Base-by-base conservation (phyloP, 2,888 invertebrate species). In the Xestia c-nigrum region DNA sequence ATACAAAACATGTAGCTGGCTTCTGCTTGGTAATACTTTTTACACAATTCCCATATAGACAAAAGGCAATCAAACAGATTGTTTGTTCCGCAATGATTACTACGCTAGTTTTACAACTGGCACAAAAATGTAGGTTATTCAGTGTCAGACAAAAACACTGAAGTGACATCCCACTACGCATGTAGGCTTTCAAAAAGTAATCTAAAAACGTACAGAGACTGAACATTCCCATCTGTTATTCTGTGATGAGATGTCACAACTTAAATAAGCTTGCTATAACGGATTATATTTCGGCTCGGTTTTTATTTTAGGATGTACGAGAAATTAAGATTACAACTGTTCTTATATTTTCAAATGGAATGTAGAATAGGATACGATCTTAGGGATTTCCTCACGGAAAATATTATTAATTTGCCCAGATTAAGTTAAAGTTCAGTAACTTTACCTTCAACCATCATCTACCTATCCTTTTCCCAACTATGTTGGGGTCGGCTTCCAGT, bases 231-330 rank as follows among this genome's bases (percentile, higher is more conserved):
- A 76, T 83, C 70, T 79, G 75, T 72, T 67, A 67, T 72, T 57
- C 72, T 71, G 71, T 83, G 84, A 73, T 83, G 70, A 73, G 70
- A 73, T 65, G 84, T 76, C 76, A 73, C 73, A 64, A 83, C 72
- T 74, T 59, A 71, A 81, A 81, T 80, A 81, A 70, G 81, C 70
- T 55, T 40, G 75, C 46, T 80, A 19, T 81, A 50, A 66, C 59
- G 75, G 68, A 69, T 75, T 80, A 61, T 52, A 50, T 61, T 55
- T 66, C 46, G 47, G 19, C 47, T 47, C n/a, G 38, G 10, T 31
- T 50, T 81, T 57, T 61, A 61, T 43, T 80, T 65, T 50, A 31
- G 38, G 24, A 43, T 46, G 21, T 38, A 59, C 0, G 50, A 46
- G 31, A 19, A 50, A 43, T 31, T 43, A 43, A 57, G 5, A 12